Evolutionary conservation across 2,888 invertebrate species (phyloP).

Genomic region (Athrips mouffetella): DNA sequence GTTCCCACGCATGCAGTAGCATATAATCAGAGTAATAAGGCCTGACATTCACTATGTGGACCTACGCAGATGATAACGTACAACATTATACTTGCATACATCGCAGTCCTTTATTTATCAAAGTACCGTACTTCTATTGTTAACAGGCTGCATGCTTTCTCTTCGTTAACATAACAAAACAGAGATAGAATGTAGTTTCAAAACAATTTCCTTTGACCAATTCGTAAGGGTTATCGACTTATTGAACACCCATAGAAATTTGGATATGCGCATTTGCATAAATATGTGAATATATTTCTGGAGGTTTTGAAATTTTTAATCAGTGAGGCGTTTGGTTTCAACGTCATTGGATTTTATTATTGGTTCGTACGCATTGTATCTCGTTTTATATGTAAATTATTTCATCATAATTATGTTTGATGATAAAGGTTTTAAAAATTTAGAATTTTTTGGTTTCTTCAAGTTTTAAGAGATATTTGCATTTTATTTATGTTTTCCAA

Average conservation of each 20-base stretch:
- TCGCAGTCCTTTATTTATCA: neutral
- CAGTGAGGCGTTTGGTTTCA: too few species aligned
- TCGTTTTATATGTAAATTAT: neutral
- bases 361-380: neutral
- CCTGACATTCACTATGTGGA: too few species aligned
- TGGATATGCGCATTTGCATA: slow-evolving; percentile 47
- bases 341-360: too few species aligned
- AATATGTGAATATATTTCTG: slow-evolving; percentile 42
- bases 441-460: too few species aligned
- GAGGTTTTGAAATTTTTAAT: neutral
- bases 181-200: slow-evolving; percentile 33
- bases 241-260: slow-evolving; percentile 28
- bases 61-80: too few species aligned
- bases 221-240: slow-evolving; percentile 48
- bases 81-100: neutral
- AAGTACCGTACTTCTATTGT: neutral
- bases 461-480: too few species aligned
- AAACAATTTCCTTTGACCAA: slow-evolving; percentile 49
- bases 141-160: slow-evolving; percentile 42
- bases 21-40: too few species aligned
- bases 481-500: too few species aligned
- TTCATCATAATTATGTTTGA: too few species aligned
- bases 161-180: slow-evolving; percentile 62
- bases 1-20: too few species aligned
- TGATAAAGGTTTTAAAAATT: too few species aligned